These are phyloP conservation scores for Pentalonia nigronervosa DNA, from an alignment of 1,140 invertebrate genomes.

Conservation along the genomic window DNA sequence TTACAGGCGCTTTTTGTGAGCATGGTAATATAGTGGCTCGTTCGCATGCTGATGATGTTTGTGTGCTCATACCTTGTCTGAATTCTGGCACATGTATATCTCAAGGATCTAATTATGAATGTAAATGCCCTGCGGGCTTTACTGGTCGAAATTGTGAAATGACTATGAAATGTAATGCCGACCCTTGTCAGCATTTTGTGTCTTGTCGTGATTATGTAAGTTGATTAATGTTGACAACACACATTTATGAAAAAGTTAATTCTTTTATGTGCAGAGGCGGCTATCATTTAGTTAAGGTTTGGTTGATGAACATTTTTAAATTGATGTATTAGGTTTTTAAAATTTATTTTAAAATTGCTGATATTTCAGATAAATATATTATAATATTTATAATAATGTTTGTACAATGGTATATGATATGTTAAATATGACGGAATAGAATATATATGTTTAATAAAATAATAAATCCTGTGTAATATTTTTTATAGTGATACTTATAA, in stretches of 20 bases:
- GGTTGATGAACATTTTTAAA: background rate
- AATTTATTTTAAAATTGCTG: background rate
- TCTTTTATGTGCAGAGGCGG: background rate
- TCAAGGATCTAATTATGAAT: slow-evolving; percentile 67
- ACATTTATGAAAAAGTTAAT: background rate
- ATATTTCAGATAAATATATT: background rate
- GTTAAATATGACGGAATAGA: background rate
- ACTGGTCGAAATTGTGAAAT: slow-evolving; percentile 74
- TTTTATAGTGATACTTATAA: background rate
- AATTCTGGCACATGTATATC: slow-evolving; percentile 67
- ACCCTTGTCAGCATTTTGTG: slow-evolving; percentile 68
- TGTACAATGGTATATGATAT: background rate
- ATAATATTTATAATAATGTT: background rate
- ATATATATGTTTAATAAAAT: background rate
- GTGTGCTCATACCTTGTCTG: slow-evolving; percentile 67
- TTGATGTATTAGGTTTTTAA: background rate
- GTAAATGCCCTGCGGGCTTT: slow-evolving; percentile 80
- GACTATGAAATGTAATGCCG: slow-evolving; percentile 68
- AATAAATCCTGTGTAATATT: background rate
- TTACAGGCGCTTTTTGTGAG: slow-evolving; percentile 56
- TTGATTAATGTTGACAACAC: background rate
- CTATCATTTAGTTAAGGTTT: slow-evolving; percentile 13
- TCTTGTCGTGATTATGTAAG: slow-evolving; percentile 65
- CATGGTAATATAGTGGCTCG: slow-evolving; percentile 50
- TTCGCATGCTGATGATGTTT: slow-evolving; percentile 59